Evolutionary conservation across 92 coral and sea anemone genomes (phyloP), one percentile per base, ranked within the genome.

Genomic region (Zoanthus sociatus): DNA sequence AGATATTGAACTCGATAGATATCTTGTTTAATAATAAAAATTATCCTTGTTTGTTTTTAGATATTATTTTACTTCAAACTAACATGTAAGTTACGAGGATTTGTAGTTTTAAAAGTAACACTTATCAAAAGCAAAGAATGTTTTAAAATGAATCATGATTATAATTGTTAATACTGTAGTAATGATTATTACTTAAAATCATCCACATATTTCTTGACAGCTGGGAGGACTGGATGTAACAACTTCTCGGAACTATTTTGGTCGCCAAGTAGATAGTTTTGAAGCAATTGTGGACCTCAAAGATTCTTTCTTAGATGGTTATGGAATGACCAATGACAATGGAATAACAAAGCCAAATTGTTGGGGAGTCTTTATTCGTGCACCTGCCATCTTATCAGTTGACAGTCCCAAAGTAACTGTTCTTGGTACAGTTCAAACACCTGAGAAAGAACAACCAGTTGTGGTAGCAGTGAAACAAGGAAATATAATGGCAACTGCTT

Each of bases 231-330:
- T 97, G 46, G 98, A 97, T 85, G 90, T 97, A 55, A 93, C 97
- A 21, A 97, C 99, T 32, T 95, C 98, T 61, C 91, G 99, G 63
- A 97, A 97, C 58, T 97, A 89, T 91, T 97, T 97, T 92, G 99
- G 99, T 6, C 93, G 99, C 18, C 99, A 97, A 89, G 89, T 97
- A 32, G 88, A 95, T 88, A 97, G 99, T 84, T 97, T 97, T 88
- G 99, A 97, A 78, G 90, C 94, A 68, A 84, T 76, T 50, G 90
- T 97, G 60, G 86, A 81, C 7, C 92, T 97, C 64, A 85, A 93
- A 31, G 88, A 89, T 33, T 78, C 90, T 60, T 78, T 74, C 17
- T 89, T 93, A 3, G 69, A 84, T n/a, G 32, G 78, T 47, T 84
- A 30, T 72, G 83, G 69, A 63, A 30, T 56, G n/a, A 72, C 18